These are phyloP conservation scores for Ochropacha duplaris DNA, from an alignment of 2,888 invertebrate species.

Conservation along the genomic window DNA sequence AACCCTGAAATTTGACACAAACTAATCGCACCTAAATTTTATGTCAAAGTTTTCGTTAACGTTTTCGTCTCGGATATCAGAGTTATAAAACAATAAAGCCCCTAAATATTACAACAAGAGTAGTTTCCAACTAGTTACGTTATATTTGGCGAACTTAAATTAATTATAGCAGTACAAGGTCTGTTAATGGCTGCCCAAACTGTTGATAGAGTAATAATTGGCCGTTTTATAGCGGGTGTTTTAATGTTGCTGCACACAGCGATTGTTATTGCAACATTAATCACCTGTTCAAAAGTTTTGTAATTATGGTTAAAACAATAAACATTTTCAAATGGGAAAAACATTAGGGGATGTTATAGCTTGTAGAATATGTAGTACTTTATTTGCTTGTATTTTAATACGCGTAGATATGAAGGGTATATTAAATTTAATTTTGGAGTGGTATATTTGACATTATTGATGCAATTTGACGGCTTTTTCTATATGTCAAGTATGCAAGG, in stretches of 20 bases:
- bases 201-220: conserved; percentile 58
- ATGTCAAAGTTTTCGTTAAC: background rate
- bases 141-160: conserved; percentile 51
- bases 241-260: conserved; percentile 39
- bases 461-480: too few species aligned
- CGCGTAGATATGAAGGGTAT: background rate
- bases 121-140: conserved; percentile 41
- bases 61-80: background rate
- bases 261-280: conserved; percentile 14
- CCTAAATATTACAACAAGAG: conserved; percentile 24
- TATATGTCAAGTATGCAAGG: too few species aligned
- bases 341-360: background rate
- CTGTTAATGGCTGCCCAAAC: conserved; percentile 49
- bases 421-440: too few species aligned
- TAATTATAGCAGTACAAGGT: conserved; percentile 50
- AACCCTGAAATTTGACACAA: too few species aligned
- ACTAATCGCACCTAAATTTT: background rate
- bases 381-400: background rate
- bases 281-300: conserved; percentile 12
- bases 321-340: background rate
- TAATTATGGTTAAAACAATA: background rate
- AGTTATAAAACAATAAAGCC: background rate
- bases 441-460: too few species aligned
- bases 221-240: conserved; percentile 44
- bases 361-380: background rate